Evolutionary conservation across 35 echinoderm and acorn worm species (phyloP), one percentile per base, ranked within the genome.

Genomic region (Apostichopus californicus): DNA sequence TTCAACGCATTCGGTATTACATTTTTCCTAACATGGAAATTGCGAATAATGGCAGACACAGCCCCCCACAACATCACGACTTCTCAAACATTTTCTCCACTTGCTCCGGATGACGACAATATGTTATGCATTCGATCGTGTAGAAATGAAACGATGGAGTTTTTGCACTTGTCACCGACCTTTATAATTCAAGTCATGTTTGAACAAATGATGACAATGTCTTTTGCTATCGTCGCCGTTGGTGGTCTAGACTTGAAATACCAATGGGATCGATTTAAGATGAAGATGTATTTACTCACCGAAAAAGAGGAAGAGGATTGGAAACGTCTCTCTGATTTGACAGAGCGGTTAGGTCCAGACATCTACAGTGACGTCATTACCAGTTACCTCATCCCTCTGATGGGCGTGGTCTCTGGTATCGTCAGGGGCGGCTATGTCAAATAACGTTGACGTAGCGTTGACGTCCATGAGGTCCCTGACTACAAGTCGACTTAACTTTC

Each of bases 231-330:
- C 5, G 11, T 83, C 10, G 28, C 80, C 17, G 80, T 83, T 9
- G 80, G 80, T 83, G 80, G 80, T 83, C 55, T 56, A 8, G 80
- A 83, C 80, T 56, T 83, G 56, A 54, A 56, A 83, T 56, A 83
- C 56, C 53, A 83, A 28, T 83, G 80, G 80, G 80, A 57, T 34
- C 18, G 28, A 20, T 83, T 83, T 12, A 83, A 83, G 9, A 83
- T 83, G 80, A 83, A 83, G 17, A 8, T 83, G 34, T 20, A 83
- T 83, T 56, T 83, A 55, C 12, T 10, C 6, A 22, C 7, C 6
- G 8, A 54, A 12, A 11, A 5, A 8, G 80, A 83, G 17, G 18
- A 56, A 15, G 6, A 55, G 17, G 3, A 8, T 28, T 55, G 53
- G 56, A 54, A 83, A 54, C 80, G 53, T 56, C 46, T 83, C 56